These are phyloP conservation scores for Plutella xylostella DNA, from an alignment of 2,888 invertebrate species.

Conservation along the genomic window DNA sequence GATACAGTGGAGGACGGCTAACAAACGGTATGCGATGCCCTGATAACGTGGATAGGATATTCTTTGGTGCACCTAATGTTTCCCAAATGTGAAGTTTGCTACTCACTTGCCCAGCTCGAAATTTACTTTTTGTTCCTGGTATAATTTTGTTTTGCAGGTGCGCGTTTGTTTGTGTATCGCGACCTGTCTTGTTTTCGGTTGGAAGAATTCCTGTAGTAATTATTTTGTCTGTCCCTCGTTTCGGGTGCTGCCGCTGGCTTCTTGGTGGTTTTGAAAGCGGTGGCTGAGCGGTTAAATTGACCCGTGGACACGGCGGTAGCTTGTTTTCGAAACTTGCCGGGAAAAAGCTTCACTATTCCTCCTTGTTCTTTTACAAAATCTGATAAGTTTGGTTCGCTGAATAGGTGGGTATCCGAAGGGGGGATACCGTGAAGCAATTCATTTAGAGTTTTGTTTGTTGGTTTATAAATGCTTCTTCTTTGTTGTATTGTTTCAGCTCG, in stretches of 20 bases:
- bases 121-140: not conserved
- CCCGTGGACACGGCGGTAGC: too few species aligned
- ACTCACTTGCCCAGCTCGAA: not conserved
- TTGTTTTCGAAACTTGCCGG: not conserved
- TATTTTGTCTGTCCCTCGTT: too few species aligned
- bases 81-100: not conserved
- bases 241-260: too few species aligned
- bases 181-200: not conserved
- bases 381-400: conserved; percentile 13
- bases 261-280: too few species aligned
- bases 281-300: too few species aligned
- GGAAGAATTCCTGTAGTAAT: not conserved
- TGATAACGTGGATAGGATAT: too few species aligned
- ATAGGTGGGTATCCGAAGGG: conserved; percentile 16
- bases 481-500: not conserved
- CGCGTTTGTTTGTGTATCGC: not conserved
- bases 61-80: not conserved
- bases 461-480: conserved; percentile 3
- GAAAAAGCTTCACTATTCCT: conserved; percentile 15
- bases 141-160: not conserved
- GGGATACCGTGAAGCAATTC: conserved; percentile 16
- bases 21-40: conserved; percentile 1
- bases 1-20: not conserved
- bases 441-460: conserved; percentile 12
- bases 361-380: conserved; percentile 17